Evolutionary conservation across 2,797 vertebrate species (phyloP), one percentile per base, ranked within the genome.

Genomic region (Adelosebastes latens): DNA sequence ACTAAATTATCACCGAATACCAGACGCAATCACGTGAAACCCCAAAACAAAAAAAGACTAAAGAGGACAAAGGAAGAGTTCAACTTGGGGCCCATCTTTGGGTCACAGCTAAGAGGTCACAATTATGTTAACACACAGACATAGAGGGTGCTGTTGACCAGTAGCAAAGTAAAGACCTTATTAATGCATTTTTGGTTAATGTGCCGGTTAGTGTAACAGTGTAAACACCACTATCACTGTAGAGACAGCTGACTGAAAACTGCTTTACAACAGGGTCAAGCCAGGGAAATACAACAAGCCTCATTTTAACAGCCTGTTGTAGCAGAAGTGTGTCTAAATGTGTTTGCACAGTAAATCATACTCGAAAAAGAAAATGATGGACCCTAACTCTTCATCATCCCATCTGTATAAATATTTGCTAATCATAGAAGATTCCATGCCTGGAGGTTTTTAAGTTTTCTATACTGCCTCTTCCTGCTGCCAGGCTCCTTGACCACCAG

Each of bases 401-500:
- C 34, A 8, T 31, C 27, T 24, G 31, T 10, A 29, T 55, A 5
- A 9, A 55, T 31, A 20, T 24, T 24, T 69, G 3, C 7, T 12
- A 18, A 52, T 36, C 8, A 34, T 12, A 58, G 36, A 79, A 61
- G 42, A 8, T 34, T 39, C 39, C 12, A 56, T 20, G 22, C 3
- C 1, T 29, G 9, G 25, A 13, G 6, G 39, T 60, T 79, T 77
- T 36, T 39, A 22, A 27, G 49, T 27, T 46, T 81, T 66, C 25
- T 24, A 5, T 20, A 32, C 49, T n/a, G 36, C 53, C 31, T 68
- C 29, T 66, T 58, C 61, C 52, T 83, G 58, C 53, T 32, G 55
- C 36, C 53, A 11, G 56, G 25, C 31, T 77, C n/a, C 22, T 67
- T 78, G 22, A 72, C 74, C 70, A 58, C 67, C 71, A 56, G 31